phyloP scores from a whole-genome alignment of 2,888 invertebrate species.

The Bombylius major region DNA sequence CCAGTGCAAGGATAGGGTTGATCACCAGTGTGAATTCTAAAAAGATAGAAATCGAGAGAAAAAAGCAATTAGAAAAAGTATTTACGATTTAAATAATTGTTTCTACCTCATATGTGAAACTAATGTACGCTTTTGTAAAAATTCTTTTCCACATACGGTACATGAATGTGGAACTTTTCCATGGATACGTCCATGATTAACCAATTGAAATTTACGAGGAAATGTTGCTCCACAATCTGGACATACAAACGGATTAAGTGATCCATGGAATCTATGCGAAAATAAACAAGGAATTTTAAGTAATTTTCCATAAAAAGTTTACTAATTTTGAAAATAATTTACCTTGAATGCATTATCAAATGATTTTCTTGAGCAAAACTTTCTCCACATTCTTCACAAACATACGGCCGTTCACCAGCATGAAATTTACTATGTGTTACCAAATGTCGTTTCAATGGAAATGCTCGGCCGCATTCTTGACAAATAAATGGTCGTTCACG shows the following conservation, averaged over 20 bases:
- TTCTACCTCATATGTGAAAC: conserved; percentile 65
- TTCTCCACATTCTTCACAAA: conserved; percentile 84
- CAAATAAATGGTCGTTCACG: conserved; percentile 72
- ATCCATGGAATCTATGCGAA: conserved; percentile 68
- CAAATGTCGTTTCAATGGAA: conserved; percentile 67
- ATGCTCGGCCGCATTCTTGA: conserved; percentile 68
- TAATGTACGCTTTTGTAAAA: conserved; percentile 69
- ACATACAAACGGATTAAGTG: conserved; percentile 89
- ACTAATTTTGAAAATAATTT: neutral
- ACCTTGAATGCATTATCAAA: conserved; percentile 40
- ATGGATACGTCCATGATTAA: conserved; percentile 70
- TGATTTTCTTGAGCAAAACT: conserved; percentile 86
- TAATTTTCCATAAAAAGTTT: neutral
- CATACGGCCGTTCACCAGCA: conserved; percentile 70
- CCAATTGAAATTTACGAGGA: conserved; percentile 73
- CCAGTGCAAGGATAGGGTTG: conserved; percentile 61
- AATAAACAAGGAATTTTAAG: conserved; percentile 1
- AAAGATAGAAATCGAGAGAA: conserved; percentile 11
- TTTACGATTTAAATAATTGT: neutral
- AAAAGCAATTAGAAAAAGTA: neutral
- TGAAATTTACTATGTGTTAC: conserved; percentile 79
- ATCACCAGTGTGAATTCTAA: conserved; percentile 59
- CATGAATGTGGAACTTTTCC: conserved; percentile 71
- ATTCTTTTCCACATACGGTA: conserved; percentile 72
- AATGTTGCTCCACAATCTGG: conserved; percentile 78